Conservation (phyloP, 2,888 invertebrate species). For the Drosophila phalerata region DNA sequence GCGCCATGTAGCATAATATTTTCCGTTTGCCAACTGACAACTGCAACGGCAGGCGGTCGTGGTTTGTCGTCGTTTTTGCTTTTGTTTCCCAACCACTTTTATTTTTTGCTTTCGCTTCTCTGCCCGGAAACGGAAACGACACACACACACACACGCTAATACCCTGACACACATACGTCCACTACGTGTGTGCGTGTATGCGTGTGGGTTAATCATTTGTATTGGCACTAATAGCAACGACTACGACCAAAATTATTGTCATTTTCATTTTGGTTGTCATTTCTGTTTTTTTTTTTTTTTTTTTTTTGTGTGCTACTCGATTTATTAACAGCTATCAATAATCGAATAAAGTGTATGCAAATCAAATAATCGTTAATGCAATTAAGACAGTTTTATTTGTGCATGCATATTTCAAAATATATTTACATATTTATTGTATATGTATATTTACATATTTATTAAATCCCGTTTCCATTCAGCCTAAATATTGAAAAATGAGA, state of each 20-base stretch:
- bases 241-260: constrained; percentile 2
- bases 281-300: not conserved
- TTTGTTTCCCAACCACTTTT: constrained; percentile 47
- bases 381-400: constrained; percentile 12
- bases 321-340: constrained; percentile 25
- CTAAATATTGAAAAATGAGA: no score
- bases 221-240: constrained; percentile 24
- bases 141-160: constrained; percentile 32
- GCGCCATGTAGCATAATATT: constrained; percentile 64
- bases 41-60: constrained; percentile 41
- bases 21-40: constrained; percentile 64
- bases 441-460: constrained; percentile 16
- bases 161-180: constrained; percentile 7
- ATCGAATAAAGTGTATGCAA: constrained; percentile 14
- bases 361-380: constrained; percentile 23
- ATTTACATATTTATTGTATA: constrained; percentile 20
- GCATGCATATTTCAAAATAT: constrained; percentile 1
- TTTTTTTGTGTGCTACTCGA: constrained; percentile 9
- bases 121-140: constrained; percentile 66
- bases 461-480: not conserved
- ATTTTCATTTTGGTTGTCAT: not conserved
- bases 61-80: constrained; percentile 47
- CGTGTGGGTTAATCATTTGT: constrained; percentile 30
- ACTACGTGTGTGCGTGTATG: not conserved
- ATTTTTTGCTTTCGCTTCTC: not conserved